These are phyloP conservation scores for Poecilia latipinna DNA, from an alignment of 2,113 vertebrate genomes.

Conservation along the genomic window DNA sequence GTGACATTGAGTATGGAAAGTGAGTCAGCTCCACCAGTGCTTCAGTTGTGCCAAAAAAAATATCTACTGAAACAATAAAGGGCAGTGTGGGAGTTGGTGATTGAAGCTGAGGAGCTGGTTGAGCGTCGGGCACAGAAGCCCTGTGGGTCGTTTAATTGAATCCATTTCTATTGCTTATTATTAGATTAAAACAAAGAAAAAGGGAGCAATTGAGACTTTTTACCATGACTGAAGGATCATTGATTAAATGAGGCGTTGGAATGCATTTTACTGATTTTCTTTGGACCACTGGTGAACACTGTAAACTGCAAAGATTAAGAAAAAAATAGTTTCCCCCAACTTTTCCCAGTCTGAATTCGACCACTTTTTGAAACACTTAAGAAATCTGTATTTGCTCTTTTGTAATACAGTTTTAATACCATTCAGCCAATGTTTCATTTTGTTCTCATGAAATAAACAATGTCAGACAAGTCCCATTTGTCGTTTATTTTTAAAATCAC, in stretches of 20 bases:
- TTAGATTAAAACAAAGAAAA: constrained; percentile 29
- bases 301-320: background rate
- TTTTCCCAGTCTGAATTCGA: constrained; percentile 32
- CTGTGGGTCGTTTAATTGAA: constrained; percentile 67
- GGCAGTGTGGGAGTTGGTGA: constrained; percentile 36
- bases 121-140: constrained; percentile 27
- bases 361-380: constrained; percentile 48
- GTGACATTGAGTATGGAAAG: background rate
- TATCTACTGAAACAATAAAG: constrained; percentile 34
- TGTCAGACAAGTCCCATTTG: constrained; percentile 7
- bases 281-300: constrained; percentile 44
- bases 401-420: constrained; percentile 71
- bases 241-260: constrained; percentile 23
- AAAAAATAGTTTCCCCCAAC: constrained; percentile 29
- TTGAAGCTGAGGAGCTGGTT: background rate
- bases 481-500: constrained; percentile 55
- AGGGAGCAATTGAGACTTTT: constrained; percentile 41
- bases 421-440: constrained; percentile 65
- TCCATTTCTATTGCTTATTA: constrained; percentile 65
- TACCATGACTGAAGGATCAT: constrained; percentile 37
- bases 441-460: constrained; percentile 70
- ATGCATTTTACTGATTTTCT: constrained; percentile 45
- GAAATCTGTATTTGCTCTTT: constrained; percentile 60
- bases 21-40: constrained; percentile 5
- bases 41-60: constrained; percentile 70